phyloP scores from a whole-genome alignment of 2,113 vertebrate genomes.

The Hoplias malabaricus region DNA sequence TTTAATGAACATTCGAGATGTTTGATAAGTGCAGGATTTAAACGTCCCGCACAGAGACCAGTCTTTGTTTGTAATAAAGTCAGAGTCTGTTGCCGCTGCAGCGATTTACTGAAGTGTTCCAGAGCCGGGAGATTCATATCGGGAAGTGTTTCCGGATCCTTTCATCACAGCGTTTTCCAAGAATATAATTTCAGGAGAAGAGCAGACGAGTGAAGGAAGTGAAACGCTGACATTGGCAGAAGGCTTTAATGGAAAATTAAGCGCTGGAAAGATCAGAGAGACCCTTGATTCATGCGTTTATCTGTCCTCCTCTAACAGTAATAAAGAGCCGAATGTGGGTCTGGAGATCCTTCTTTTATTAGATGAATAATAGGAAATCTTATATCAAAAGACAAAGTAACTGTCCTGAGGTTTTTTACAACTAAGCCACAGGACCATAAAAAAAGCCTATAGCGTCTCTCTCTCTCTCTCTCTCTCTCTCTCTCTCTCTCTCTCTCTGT shows the following conservation, averaged over 20 bases:
- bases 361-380: slow-evolving; percentile 20
- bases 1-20: too few species aligned
- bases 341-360: slow-evolving; percentile 29
- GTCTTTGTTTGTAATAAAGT: slow-evolving; percentile 44
- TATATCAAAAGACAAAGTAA: slow-evolving; percentile 28
- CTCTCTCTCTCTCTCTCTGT: background rate
- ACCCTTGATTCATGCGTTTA: slow-evolving; percentile 64
- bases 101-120: too few species aligned
- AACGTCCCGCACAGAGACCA: too few species aligned
- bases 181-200: slow-evolving; percentile 67
- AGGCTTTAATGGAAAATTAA: slow-evolving; percentile 65
- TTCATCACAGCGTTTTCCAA: slow-evolving; percentile 67
- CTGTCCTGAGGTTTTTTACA: slow-evolving; percentile 14
- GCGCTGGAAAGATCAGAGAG: slow-evolving; percentile 63
- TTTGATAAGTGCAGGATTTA: too few species aligned
- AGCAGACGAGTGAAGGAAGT: slow-evolving; percentile 52
- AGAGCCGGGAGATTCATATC: slow-evolving; percentile 69
- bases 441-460: background rate
- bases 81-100: slow-evolving; percentile 57
- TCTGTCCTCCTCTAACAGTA: slow-evolving; percentile 57
- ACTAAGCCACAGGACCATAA: slow-evolving; percentile 3
- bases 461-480: background rate
- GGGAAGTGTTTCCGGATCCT: slow-evolving; percentile 64
- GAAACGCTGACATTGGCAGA: slow-evolving; percentile 49
- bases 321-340: slow-evolving; percentile 36